Conservation (phyloP, 37 sponge, comb jelly and placozoan genomes). For the Ephydatia muelleri region DNA sequence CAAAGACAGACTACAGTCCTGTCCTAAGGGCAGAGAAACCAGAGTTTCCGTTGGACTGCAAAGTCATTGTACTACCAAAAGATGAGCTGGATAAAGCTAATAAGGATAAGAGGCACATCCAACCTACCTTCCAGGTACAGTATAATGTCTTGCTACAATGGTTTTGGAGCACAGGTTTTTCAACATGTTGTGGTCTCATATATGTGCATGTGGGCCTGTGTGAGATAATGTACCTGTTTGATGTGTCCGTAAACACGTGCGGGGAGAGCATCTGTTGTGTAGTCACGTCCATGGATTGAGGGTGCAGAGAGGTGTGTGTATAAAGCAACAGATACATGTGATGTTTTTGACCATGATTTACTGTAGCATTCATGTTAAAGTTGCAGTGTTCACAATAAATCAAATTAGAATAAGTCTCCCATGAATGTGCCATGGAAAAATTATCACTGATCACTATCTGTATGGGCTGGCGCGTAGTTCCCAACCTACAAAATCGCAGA, state of each 20-base stretch:
- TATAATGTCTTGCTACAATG: not conserved
- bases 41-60: constrained; percentile 27
- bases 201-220: not conserved
- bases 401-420: too few species aligned
- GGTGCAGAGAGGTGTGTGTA: too few species aligned
- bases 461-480: too few species aligned
- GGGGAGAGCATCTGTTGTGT: too few species aligned
- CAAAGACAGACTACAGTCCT: not conserved
- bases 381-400: too few species aligned
- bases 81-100: constrained; percentile 89
- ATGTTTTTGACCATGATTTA: too few species aligned
- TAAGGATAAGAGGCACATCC: constrained; percentile 87
- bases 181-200: not conserved
- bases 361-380: too few species aligned
- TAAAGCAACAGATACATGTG: too few species aligned
- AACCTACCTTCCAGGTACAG: constrained; percentile 69
- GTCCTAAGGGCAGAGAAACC: not conserved
- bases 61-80: constrained; percentile 62
- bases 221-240: not conserved
- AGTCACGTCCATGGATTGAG: too few species aligned
- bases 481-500: too few species aligned
- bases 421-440: too few species aligned
- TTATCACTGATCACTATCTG: too few species aligned
- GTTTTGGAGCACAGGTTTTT: not conserved
- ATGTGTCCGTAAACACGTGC: not conserved